Evolutionary conservation across 2,113 vertebrate genomes (phyloP), one percentile per base, ranked within the genome.

Genomic region (Pheucticus melanocephalus): DNA sequence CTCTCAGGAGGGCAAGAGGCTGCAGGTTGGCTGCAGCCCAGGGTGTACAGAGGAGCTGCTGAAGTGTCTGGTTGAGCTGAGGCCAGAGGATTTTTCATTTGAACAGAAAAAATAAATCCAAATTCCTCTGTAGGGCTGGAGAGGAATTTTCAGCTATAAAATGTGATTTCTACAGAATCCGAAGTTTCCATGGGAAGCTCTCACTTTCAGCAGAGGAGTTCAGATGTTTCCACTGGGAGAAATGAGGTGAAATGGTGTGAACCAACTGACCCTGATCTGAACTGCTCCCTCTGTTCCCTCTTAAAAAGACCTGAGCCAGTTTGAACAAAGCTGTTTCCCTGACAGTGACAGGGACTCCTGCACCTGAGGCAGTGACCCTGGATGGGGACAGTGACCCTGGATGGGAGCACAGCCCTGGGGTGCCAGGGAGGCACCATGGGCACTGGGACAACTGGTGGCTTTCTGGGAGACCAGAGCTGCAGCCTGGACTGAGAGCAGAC

Each of bases 91-190:
- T 59, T 82, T 88, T 69, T 47, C 30, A 5, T 82, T 78, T 82
- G 53, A 28, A 84, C 11, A 66, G 42, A 47, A 66, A 66, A 77
- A 80, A 77, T 4, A 77, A 83, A 76, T 66, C 27, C 44, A 56
- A 72, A 95, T 69, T 72, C 45, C 53, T 37, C 15, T n/a, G n/a
- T 25, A 57, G 57, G 61, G 37, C 31, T 21, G 15, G 65, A 75
- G 39, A 76, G 57, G 84, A 79, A 65, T 92, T 92, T 91, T 91
- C 83, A 65, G 31, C 21, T 51, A 53, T 65, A 79, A 84, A 82
- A 89, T 37, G 33, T 54, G 85, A 87, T 94, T 95, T 89, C 84
- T 82, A n/a, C 65, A 51, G 61, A 82, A 89, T 78, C 72, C 16
- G 2, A 85, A 72, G 31, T 79, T 94, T 96, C 78, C 81, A 92